These are phyloP conservation scores for Abrostola triplasia DNA, from an alignment of 2,888 invertebrate species.

Conservation along the genomic window DNA sequence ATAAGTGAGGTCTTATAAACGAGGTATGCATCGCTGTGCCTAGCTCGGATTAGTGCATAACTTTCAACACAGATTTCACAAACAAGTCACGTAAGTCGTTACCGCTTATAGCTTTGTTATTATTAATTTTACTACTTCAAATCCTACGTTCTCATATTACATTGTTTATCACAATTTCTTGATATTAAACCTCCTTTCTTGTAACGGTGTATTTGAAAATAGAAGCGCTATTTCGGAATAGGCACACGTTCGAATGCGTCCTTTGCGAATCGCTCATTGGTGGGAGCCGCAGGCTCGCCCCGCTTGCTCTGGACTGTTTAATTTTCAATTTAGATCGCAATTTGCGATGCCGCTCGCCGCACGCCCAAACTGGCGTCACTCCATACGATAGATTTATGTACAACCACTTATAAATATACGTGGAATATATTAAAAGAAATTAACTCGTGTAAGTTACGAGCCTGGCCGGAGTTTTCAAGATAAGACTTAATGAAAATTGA, in stretches of 20 bases:
- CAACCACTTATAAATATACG: conserved; percentile 63
- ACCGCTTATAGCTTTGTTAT: conserved; percentile 26
- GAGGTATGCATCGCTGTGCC: conserved; percentile 7
- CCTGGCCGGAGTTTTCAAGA: conserved; percentile 68
- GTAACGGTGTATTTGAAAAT: conserved; percentile 35
- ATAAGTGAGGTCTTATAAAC: background rate
- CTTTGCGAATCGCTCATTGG: conserved; percentile 41
- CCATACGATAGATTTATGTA: conserved; percentile 84
- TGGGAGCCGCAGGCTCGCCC: conserved; percentile 39
- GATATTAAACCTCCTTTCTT: conserved; percentile 45
- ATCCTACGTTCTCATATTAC: conserved; percentile 23
- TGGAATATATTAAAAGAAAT: conserved; percentile 85
- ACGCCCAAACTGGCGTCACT: conserved; percentile 86
- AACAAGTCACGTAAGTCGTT: conserved; percentile 31
- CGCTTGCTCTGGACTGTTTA: conserved; percentile 77
- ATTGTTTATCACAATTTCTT: conserved; percentile 36
- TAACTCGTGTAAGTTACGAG: conserved; percentile 83
- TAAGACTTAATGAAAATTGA: conserved; percentile 84
- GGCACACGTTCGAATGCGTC: conserved; percentile 36
- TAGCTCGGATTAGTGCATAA: conserved; percentile 3
- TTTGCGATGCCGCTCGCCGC: conserved; percentile 84
- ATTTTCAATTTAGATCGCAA: conserved; percentile 89
- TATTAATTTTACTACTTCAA: conserved; percentile 37
- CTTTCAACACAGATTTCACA: conserved; percentile 21
- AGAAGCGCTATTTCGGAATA: conserved; percentile 37